Evolutionary conservation across 2,113 vertebrate species (phyloP).

Genomic region (Hyaena hyaena): DNA sequence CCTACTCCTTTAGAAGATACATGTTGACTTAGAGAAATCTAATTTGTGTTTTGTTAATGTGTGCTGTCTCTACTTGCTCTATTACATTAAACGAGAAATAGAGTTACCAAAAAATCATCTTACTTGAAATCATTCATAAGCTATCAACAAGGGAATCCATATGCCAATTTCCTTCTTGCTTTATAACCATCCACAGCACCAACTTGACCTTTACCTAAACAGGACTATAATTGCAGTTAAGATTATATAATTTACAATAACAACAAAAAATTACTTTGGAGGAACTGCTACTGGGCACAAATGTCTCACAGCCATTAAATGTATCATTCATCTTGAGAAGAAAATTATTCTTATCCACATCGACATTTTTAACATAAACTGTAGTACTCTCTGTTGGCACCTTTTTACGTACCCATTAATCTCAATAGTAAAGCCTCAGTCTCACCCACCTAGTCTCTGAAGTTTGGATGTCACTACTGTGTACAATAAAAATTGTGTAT

Average conservation of each 20-base stretch:
- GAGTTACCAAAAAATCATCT: conserved; percentile 89
- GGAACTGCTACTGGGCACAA: conserved; percentile 84
- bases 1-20: conserved; percentile 84
- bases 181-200: conserved; percentile 86
- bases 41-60: conserved; percentile 91
- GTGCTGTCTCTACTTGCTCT: conserved; percentile 88
- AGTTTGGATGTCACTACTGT: conserved; percentile 92
- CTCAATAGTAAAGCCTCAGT: conserved; percentile 90
- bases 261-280: conserved; percentile 90
- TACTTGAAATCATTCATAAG: conserved; percentile 88
- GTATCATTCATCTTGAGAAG: conserved; percentile 89
- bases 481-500: conserved; percentile 94
- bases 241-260: conserved; percentile 90
- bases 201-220: conserved; percentile 90
- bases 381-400: conserved; percentile 89
- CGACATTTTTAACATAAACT: conserved; percentile 89
- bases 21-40: conserved; percentile 92
- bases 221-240: conserved; percentile 89
- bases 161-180: conserved; percentile 86
- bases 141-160: conserved; percentile 88
- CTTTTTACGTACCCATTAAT: conserved; percentile 90
- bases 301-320: conserved; percentile 87
- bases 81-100: conserved; percentile 92
- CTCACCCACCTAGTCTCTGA: conserved; percentile 88
- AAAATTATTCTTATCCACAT: conserved; percentile 89